phyloP scores from a whole-genome alignment of 2,888 invertebrate species.

The Melanargia galathea region DNA sequence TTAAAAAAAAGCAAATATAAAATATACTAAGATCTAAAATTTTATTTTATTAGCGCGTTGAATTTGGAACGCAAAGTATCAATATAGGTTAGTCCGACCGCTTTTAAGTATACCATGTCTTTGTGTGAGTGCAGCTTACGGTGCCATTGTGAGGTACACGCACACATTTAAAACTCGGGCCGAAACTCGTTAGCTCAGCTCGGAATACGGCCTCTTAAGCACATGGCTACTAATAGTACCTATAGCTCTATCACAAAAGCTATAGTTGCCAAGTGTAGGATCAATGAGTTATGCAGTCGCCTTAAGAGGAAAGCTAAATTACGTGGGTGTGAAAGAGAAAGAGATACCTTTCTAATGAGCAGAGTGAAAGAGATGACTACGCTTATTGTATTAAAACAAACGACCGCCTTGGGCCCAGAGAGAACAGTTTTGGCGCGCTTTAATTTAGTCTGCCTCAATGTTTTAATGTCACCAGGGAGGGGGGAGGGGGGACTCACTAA shows the following conservation, averaged over 20 bases:
- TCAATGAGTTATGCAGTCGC: slow-evolving; percentile 52
- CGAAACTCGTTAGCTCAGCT: too few relatives aligned
- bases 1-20: too few relatives aligned
- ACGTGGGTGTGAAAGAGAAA: slow-evolving; percentile 57
- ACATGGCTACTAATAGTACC: not conserved
- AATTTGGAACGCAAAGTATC: too few relatives aligned
- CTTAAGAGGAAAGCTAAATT: slow-evolving; percentile 74
- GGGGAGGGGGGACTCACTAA: slow-evolving; percentile 59
- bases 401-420: slow-evolving; percentile 78
- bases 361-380: slow-evolving; percentile 67
- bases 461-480: slow-evolving; percentile 73
- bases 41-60: too few relatives aligned
- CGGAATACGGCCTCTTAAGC: too few relatives aligned
- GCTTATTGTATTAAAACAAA: slow-evolving; percentile 82
- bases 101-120: too few relatives aligned
- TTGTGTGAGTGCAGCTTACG: too few relatives aligned
- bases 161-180: too few relatives aligned
- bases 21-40: too few relatives aligned
- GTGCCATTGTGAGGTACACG: too few relatives aligned
- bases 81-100: too few relatives aligned
- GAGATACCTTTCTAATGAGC: slow-evolving; percentile 52
- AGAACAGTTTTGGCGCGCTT: slow-evolving; percentile 80
- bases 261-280: slow-evolving; percentile 37
- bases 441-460: slow-evolving; percentile 80
- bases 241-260: slow-evolving; percentile 12